Evolutionary conservation across 64 coral and sea anemone genomes (phyloP).

Genomic region (Stylophora pistillata): DNA sequence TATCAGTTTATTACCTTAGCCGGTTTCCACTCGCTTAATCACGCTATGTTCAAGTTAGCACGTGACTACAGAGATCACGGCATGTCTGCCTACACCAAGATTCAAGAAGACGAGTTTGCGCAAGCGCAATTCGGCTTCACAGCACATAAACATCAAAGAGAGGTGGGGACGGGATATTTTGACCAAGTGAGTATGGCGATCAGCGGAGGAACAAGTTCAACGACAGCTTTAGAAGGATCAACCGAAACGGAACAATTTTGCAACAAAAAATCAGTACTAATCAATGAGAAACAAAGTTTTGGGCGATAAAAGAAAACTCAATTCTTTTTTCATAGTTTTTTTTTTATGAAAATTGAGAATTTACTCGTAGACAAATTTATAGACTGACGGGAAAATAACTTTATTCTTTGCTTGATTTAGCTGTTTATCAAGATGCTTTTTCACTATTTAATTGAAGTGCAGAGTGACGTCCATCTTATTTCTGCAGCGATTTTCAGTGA

Average conservation of each 20-base stretch:
- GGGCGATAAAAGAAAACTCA: background rate
- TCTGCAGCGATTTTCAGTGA: too few relatives aligned
- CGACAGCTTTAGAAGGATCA: slow-evolving; percentile 77
- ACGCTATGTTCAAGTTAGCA: slow-evolving; percentile 94
- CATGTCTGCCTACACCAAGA: slow-evolving; percentile 80
- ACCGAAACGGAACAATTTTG: slow-evolving; percentile 87
- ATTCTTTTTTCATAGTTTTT: too few relatives aligned
- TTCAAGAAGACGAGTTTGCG: slow-evolving; percentile 88
- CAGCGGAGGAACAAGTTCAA: slow-evolving; percentile 79
- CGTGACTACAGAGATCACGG: slow-evolving; percentile 65
- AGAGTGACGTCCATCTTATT: too few relatives aligned
- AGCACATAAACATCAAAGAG: slow-evolving; percentile 86
- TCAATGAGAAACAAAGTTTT: background rate
- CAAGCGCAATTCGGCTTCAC: slow-evolving; percentile 79
- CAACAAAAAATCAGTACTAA: background rate
- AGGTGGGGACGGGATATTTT: slow-evolving; percentile 84
- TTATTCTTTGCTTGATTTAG: too few relatives aligned
- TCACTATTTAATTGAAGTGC: too few relatives aligned
- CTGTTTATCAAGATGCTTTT: too few relatives aligned
- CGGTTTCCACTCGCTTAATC: slow-evolving; percentile 82
- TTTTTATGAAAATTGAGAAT: too few relatives aligned
- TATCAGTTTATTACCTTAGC: slow-evolving; percentile 85
- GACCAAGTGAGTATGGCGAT: slow-evolving; percentile 81
- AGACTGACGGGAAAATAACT: too few relatives aligned
- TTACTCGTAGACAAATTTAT: too few relatives aligned